phyloP scores from a whole-genome alignment of 2,797 vertebrate species.

The Pangasius krempfi region DNA sequence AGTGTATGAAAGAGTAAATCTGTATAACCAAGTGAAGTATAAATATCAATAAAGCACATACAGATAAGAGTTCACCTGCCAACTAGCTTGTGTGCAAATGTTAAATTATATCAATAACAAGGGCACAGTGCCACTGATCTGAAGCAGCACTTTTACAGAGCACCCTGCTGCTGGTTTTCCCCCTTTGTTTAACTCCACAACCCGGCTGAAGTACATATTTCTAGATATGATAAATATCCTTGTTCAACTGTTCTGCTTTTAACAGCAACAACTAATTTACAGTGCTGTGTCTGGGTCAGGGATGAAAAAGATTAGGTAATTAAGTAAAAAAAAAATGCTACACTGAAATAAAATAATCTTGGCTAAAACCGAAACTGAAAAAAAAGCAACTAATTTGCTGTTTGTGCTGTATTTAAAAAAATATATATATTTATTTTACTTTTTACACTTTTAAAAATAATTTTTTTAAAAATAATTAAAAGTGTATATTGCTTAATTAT shows the following conservation, averaged over 20 bases:
- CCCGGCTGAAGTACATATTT: neutral
- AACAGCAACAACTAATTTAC: neutral
- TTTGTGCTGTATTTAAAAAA: too few relatives aligned
- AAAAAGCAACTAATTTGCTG: too few relatives aligned
- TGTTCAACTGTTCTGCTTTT: neutral
- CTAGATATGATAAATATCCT: neutral
- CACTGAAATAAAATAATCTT: neutral
- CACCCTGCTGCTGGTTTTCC: neutral
- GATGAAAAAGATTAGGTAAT: neutral
- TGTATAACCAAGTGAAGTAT: neutral
- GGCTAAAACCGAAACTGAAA: neutral
- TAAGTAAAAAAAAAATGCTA: neutral
- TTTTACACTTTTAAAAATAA: neutral
- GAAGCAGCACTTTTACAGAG: conserved; percentile 17
- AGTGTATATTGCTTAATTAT: neutral
- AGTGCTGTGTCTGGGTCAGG: neutral
- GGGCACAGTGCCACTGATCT: conserved; percentile 12
- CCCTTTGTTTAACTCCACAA: neutral
- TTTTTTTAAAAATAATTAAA: neutral
- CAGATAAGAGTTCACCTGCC: conserved; percentile 1
- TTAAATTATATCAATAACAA: conserved; percentile 21
- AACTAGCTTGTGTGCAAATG: conserved; percentile 14
- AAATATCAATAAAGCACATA: conserved; percentile 9
- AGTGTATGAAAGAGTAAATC: neutral
- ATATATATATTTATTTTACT: too few relatives aligned